Base-by-base conservation (phyloP, 2,888 invertebrate species). In the Drosophila ustulata region DNA sequence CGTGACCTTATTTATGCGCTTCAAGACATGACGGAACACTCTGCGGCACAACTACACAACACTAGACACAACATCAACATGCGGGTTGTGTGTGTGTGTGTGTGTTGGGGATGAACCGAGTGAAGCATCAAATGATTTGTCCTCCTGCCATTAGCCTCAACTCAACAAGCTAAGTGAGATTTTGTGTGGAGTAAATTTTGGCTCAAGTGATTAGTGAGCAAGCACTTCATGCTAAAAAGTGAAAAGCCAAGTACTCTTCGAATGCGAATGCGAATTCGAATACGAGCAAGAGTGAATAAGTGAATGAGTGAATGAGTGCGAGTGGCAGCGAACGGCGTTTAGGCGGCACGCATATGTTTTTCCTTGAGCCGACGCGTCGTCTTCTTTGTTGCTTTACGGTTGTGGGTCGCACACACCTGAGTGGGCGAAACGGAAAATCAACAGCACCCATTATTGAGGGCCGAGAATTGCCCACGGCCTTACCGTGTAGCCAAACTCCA, bases 1-100 rank as follows among this genome's bases (percentile, higher is more conserved):
- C 92, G 92, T 91, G 92, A 83, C 92, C 89, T 84, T 92, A 91
- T 91, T 92, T 92, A 91, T 90, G 89, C 80, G 88, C 81, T 88
- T 89, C 81, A 82, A 90, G 88, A 80, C 88, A 79, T 81, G 86
- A 89, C 83, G 86, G 89, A 78, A 80, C 74, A 75, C 70, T 72
- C 71, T 71, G 66, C 64, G 78, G 72, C 55, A 58, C 64, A 71
- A 71, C 53, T 56, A 55, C 67, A 65, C 67, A 65, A 69, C 65
- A 72, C 62, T 50, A 26, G 45, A 63, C 55, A 63, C 55, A 50
- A 41, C 61, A 73, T 66, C 65, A 59, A 65, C 62, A 59, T 51
- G 23, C 28, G 23, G 34, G 37, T 49, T 25, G n/a, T 8, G 49
- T 18, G 57, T 18, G 23, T 28, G 56, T 64, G 66, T 66, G 57